Evolutionary conservation across 2,797 vertebrate species (phyloP), one percentile per base, ranked within the genome.

Genomic region (Onychomys torridus): DNA sequence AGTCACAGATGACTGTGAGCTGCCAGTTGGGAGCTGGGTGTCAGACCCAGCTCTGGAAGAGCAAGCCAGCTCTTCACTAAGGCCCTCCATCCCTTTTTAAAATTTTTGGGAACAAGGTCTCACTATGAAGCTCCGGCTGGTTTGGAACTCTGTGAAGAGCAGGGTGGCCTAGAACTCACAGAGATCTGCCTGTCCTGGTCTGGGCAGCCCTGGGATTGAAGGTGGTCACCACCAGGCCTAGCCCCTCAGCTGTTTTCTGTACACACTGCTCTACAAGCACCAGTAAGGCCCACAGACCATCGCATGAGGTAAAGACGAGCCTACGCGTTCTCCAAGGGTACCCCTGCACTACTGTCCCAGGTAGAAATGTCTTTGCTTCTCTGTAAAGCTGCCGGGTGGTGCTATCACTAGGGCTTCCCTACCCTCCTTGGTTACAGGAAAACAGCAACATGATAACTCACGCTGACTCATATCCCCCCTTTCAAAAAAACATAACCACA

Each of bases 381-480:
- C 49, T 57, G 23, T n/a, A 25, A 5, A 32, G 85, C 25, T 73
- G n/a, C 21, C 6, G 16, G 17, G 69, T 25, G 10, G 63, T 40
- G 46, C 83, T 93, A 88, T 95, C 90, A 46, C 25, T 75, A 94
- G 94, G 82, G 69, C 55, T 55, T 63, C n/a, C n/a, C 25, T 19
- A 73, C 46, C 49, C 63, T 52, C 77, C 19, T 83, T 55, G 25
- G 59, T 82, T 79, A 90, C 75, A 52, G 89, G 89, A 96, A 90
- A 40, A 40, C 25, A 87, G 57, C 49, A 61, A 49, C 49, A 34
- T 0, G 82, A 95, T 93, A 94, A 85, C 65, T 13, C 10, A 5
- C 0, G 67, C 92, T 97, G 96, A 97, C 95, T 98, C 96, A 97
- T 34, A 90, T 87, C 83, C 88, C 75, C 88, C 37, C 43, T 97